These are phyloP conservation scores for Orius insidiosus DNA, from an alignment of 1,140 invertebrate genomes.

Conservation along the genomic window DNA sequence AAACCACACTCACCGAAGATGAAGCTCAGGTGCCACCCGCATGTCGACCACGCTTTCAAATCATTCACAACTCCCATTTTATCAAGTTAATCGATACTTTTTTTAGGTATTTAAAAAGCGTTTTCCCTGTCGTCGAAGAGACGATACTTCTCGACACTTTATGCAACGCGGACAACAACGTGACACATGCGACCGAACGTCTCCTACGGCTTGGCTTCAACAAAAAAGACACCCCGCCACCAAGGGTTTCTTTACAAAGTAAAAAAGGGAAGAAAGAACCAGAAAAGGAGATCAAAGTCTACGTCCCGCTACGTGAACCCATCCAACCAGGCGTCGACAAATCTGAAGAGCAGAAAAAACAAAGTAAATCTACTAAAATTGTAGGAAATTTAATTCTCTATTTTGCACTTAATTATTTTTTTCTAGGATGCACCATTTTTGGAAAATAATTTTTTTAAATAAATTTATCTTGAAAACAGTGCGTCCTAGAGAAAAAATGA, in stretches of 20 bases:
- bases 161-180: conserved; percentile 71
- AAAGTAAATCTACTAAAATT: conserved; percentile 33
- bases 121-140: conserved; percentile 81
- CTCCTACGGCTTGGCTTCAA: conserved; percentile 59
- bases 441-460: too few species aligned
- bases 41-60: background rate
- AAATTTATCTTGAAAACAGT: too few species aligned
- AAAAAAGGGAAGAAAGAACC: conserved; percentile 23
- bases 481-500: too few species aligned
- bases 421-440: too few species aligned
- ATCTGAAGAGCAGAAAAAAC: conserved; percentile 51
- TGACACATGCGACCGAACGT: conserved; percentile 64
- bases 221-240: conserved; percentile 43
- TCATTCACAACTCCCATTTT: conserved; percentile 4
- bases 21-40: conserved; percentile 56
- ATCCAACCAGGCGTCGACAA: conserved; percentile 43
- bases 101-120: conserved; percentile 70
- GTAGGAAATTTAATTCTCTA: too few species aligned
- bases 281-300: conserved; percentile 25
- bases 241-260: conserved; percentile 20
- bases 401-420: too few species aligned
- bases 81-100: background rate
- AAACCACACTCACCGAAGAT: conserved; percentile 58
- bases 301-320: conserved; percentile 17
- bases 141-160: conserved; percentile 69